Evolutionary conservation across 2,113 vertebrate genomes (phyloP), one percentile per base, ranked within the genome.

Genomic region (Rhinoderma darwinii): DNA sequence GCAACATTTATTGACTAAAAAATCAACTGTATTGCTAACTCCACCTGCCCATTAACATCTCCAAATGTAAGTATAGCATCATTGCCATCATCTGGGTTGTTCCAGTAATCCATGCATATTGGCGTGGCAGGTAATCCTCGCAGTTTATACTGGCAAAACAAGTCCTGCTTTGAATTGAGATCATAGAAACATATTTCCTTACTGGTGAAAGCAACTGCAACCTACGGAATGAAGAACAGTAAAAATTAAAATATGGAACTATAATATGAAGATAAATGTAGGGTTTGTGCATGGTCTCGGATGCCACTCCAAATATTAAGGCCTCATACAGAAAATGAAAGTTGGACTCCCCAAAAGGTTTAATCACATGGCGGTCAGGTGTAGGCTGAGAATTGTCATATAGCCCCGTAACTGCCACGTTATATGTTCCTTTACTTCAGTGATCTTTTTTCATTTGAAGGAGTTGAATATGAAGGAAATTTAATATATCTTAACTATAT

Each of bases 181-280:
- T 96, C 94, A 90, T 95, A 96, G 89, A 97, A 96, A 87, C 93
- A 95, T 90, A 97, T 91, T 89, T 96, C 93, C 88, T 96, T 96
- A 89, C 92, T 95, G 77, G 94, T 95, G 91, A 96, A 96, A 54
- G 90, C 93, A 89, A 95, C 95, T 0, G 94, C 95, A 27, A 96
- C 91, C 94, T 89, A 89, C 35, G 17, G 61, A 37, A 17, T 27
- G 50, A 2, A 63, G 30, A 73, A 73, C 66, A 73, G 1, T 41
- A 2, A 82, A 1, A 68, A 22, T 37, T 18, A 30, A 82, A 30
- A 5, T 32, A 22, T 18, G n/a, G 61, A 2, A 37, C 18, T 37
- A 37, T 3, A 70, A 2, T 37, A 37, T 37, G 17, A 20, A 72
- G 7, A 20, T 22, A 70, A 70, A 22, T 70, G 35, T 3, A 5